These are phyloP conservation scores for Leistus spinibarbis DNA, from an alignment of 2,888 invertebrate species.

Conservation along the genomic window DNA sequence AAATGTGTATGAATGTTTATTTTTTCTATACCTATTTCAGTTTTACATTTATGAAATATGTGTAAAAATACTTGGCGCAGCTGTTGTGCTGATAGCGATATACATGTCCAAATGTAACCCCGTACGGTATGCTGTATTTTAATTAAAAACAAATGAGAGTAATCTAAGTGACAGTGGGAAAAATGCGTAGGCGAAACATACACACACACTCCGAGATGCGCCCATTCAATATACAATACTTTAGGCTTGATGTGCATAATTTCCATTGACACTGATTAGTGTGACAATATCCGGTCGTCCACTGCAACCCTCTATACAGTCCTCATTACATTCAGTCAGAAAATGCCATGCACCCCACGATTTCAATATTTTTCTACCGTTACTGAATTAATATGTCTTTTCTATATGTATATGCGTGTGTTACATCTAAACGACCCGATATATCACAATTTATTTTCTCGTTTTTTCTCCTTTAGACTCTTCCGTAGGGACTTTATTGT, in stretches of 20 bases:
- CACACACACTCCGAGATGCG: constrained; percentile 9
- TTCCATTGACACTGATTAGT: constrained; percentile 52
- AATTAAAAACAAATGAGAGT: constrained; percentile 37
- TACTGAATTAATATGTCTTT: constrained; percentile 54
- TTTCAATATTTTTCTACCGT: constrained; percentile 54
- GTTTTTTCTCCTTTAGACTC: constrained; percentile 4
- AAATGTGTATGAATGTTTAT: too few species aligned
- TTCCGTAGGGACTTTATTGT: constrained; percentile 12
- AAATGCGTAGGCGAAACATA: constrained; percentile 13
- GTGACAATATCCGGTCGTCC: constrained; percentile 55
- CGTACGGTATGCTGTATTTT: constrained; percentile 25
- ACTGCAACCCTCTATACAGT: constrained; percentile 54
- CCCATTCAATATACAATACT: constrained; percentile 10
- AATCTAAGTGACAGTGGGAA: constrained; percentile 38
- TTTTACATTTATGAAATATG: neutral
- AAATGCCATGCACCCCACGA: constrained; percentile 57
- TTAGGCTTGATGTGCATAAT: neutral
- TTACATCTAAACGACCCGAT: constrained; percentile 29
- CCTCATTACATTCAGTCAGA: constrained; percentile 52
- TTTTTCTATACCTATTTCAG: too few species aligned
- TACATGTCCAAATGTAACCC: constrained; percentile 10
- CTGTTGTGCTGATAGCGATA: neutral
- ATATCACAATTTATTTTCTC: constrained; percentile 30
- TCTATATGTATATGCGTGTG: constrained; percentile 26
- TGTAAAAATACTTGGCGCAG: neutral